These are phyloP conservation scores for Malacosoma neustria DNA, from an alignment of 2,888 invertebrate species.

Conservation along the genomic window DNA sequence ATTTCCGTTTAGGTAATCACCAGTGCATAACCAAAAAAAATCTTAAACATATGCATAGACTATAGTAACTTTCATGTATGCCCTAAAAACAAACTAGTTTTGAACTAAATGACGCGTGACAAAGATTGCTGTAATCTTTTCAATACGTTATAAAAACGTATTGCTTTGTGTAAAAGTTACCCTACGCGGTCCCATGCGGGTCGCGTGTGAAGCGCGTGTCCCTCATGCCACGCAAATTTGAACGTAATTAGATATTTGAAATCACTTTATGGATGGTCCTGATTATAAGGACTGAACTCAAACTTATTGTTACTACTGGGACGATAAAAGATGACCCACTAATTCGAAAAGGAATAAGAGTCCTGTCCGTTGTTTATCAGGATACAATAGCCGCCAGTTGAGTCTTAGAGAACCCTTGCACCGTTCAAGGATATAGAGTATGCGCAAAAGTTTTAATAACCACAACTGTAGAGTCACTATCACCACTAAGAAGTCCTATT, in stretches of 20 bases:
- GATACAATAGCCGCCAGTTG: constrained; percentile 45
- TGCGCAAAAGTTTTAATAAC: too few relatives aligned
- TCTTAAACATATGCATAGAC: constrained; percentile 2
- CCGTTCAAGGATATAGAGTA: too few relatives aligned
- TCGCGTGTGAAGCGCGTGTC: constrained; percentile 66
- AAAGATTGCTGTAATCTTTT: background rate
- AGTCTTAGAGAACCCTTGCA: too few relatives aligned
- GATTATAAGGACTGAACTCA: too few relatives aligned
- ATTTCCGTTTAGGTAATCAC: background rate
- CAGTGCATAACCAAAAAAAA: background rate
- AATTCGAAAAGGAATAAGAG: too few relatives aligned
- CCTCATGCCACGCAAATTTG: constrained; percentile 61
- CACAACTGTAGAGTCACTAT: too few relatives aligned
- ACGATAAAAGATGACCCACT: too few relatives aligned
- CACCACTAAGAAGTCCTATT: too few relatives aligned
- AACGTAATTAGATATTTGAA: constrained; percentile 48
- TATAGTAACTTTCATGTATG: constrained; percentile 8
- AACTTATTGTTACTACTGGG: too few relatives aligned
- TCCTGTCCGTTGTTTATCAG: too few relatives aligned
- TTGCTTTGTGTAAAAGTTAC: constrained; percentile 10
- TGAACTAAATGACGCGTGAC: background rate
- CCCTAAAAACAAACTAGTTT: constrained; percentile 2
- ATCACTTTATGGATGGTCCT: too few relatives aligned
- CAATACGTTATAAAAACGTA: background rate
- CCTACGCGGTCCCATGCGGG: constrained; percentile 49